phyloP scores from a whole-genome alignment of 1,140 invertebrate species.

The Cherax quadricarinatus region DNA sequence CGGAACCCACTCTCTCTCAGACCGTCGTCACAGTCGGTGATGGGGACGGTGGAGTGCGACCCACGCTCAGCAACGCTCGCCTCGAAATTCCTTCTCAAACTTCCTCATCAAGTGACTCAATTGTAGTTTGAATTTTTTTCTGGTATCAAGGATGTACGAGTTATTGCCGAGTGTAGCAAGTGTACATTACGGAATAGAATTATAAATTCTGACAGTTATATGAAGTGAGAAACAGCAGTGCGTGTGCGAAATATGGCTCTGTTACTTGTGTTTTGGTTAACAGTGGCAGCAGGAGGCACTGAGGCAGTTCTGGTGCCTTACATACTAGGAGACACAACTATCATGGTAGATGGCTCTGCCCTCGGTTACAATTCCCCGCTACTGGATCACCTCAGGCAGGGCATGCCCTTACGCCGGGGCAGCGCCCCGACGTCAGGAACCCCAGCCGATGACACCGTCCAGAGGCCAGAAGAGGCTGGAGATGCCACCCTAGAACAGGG shows the following conservation, averaged over 20 bases:
- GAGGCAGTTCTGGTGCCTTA: constrained; percentile 36
- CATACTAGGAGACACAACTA: constrained; percentile 39
- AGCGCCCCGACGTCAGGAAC: not conserved
- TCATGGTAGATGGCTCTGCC: constrained; percentile 48
- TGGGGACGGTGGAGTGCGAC: too few species aligned
- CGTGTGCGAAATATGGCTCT: not conserved
- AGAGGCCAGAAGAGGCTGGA: not conserved
- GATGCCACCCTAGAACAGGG: not conserved
- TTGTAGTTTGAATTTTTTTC: too few species aligned
- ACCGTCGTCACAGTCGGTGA: not conserved
- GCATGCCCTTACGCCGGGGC: constrained; percentile 40
- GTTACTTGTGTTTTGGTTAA: not conserved
- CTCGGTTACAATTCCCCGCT: constrained; percentile 55
- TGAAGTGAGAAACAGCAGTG: not conserved
- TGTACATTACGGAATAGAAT: not conserved
- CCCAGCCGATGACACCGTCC: not conserved
- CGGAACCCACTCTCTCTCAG: not conserved
- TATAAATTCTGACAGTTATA: not conserved
- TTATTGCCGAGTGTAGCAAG: too few species aligned
- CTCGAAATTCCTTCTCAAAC: too few species aligned
- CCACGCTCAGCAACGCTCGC: too few species aligned
- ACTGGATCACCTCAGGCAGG: constrained; percentile 23
- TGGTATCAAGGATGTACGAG: too few species aligned
- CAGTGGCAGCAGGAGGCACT: not conserved
- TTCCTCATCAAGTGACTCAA: too few species aligned